A percentile compares a stretch with the other conserved stretches of the same genome.
Conservation (phyloP, 1,140 invertebrate genomes). For the Leptinotarsa texana region DNA sequence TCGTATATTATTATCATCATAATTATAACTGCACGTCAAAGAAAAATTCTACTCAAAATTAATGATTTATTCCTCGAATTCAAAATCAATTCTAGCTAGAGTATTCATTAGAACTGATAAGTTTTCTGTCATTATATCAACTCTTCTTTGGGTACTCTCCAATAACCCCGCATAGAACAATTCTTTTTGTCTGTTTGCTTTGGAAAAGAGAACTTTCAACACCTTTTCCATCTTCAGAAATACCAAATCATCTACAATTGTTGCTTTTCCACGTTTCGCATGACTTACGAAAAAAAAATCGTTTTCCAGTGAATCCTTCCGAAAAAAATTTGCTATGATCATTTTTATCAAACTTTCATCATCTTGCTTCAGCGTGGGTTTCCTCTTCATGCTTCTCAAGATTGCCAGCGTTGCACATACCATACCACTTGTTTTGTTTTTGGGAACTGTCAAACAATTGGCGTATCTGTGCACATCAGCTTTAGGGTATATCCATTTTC, state of each 20-base stretch:
- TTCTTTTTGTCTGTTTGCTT: not conserved
- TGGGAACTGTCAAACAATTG: conserved; percentile 30
- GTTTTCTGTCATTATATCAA: not conserved
- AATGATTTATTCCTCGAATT: not conserved
- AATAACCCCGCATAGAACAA: not conserved
- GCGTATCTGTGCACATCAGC: conserved; percentile 32
- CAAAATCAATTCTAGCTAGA: not conserved
- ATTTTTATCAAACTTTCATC: conserved; percentile 12
- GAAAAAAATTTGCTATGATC: conserved; percentile 6
- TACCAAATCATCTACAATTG: conserved; percentile 7
- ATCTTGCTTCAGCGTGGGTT: not conserved
- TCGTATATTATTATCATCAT: no score
- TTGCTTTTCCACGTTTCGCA: not conserved
- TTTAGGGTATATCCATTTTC: conserved; percentile 29
- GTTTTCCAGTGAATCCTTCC: not conserved
- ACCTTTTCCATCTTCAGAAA: conserved; percentile 20
- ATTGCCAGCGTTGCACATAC: not conserved
- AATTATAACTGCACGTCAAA: no score
- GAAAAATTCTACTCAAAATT: not conserved
- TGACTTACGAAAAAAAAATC: conserved; percentile 11
- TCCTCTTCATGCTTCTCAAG: not conserved
- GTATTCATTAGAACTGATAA: not conserved
- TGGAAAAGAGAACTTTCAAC: not conserved
- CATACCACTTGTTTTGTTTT: conserved; percentile 23
- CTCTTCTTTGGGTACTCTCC: not conserved